Base-by-base conservation (phyloP, 1,140 invertebrate species). In the Drosophila paulistorum region DNA sequence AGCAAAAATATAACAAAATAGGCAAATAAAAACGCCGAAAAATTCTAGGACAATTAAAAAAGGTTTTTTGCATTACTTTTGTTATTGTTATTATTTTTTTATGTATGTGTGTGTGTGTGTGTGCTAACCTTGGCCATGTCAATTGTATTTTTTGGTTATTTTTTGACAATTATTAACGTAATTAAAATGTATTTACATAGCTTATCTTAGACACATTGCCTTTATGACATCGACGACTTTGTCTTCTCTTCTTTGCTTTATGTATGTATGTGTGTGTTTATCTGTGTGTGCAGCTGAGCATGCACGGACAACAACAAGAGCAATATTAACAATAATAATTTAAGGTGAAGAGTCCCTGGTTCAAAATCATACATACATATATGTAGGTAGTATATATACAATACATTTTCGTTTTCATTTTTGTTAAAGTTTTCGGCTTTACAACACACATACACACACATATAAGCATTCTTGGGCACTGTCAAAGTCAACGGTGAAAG, bases 161-260 rank as follows among this genome's bases (percentile, higher is more conserved):
- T 71, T 90, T 87, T 71, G 83, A 87, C 87, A 90, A 90, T 90
- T 90, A 90, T 90, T 90, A 90, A 83, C 83, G 87, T 90, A 90
- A 90, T 90, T 87, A 83, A 90, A 90, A 89, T 84, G 80, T 76
- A 87, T 89, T 87, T 89, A 89, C 84, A 89, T 84, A 68, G 69
- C 65, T 90, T 73, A 90, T 85, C 85, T 90, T 74, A 72, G 68
- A 71, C 68, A 80, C 71, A 80, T 51, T 51, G 45, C 45, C 74
- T 89, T 90, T 73, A 76, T 72, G 79, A 70, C 73, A 73, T 83
- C 74, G 72, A 74, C 71, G 45, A 65, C 58, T 77, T 76, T 63
- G 65, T 13, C 13, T 65, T 42, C 45, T 23, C n/a, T 70, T 48
- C 45, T 76, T 26, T 39, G 41, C 20, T 68, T 42, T 59, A 1